Evolutionary conservation across 2,113 vertebrate species (phyloP).

Genomic region (Tragelaphus buxtoni): DNA sequence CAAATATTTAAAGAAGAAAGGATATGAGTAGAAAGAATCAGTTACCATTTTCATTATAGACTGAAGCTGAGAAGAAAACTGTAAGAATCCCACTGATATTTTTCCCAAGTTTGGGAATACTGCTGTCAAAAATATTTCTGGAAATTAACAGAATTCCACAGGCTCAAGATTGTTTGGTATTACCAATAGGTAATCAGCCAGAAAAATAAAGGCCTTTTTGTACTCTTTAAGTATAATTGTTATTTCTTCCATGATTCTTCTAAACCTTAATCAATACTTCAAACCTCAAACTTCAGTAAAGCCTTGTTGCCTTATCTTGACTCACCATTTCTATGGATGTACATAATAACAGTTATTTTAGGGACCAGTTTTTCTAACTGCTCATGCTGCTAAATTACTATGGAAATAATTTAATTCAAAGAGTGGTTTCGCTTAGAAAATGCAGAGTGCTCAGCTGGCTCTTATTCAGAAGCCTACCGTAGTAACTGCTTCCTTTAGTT

Average conservation of each 20-base stretch:
- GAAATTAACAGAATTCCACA: not conserved
- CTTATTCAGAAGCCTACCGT: slow-evolving; percentile 2
- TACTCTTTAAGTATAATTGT: slow-evolving; percentile 17
- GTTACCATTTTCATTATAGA: not conserved
- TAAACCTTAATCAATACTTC: slow-evolving; percentile 40
- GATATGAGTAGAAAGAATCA: not conserved
- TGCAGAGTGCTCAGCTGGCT: slow-evolving; percentile 29
- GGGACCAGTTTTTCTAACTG: slow-evolving; percentile 50
- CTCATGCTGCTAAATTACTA: slow-evolving; percentile 59
- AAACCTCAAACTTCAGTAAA: slow-evolving; percentile 41
- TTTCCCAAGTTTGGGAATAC: not conserved
- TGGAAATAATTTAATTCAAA: slow-evolving; percentile 57
- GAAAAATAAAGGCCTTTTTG: not conserved
- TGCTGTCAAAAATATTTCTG: not conserved
- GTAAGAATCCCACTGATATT: not conserved
- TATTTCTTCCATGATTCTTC: not conserved
- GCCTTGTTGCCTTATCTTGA: slow-evolving; percentile 31
- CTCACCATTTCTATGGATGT: slow-evolving; percentile 27
- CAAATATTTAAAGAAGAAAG: not conserved
- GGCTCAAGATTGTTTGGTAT: not conserved
- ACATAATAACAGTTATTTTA: slow-evolving; percentile 63
- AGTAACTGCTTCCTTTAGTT: not conserved
- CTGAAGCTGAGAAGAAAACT: not conserved
- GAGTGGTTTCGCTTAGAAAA: slow-evolving; percentile 45
- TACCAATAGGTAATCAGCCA: not conserved